phyloP scores from a whole-genome alignment of 2,797 vertebrate genomes.

The Gallirallus australis region DNA sequence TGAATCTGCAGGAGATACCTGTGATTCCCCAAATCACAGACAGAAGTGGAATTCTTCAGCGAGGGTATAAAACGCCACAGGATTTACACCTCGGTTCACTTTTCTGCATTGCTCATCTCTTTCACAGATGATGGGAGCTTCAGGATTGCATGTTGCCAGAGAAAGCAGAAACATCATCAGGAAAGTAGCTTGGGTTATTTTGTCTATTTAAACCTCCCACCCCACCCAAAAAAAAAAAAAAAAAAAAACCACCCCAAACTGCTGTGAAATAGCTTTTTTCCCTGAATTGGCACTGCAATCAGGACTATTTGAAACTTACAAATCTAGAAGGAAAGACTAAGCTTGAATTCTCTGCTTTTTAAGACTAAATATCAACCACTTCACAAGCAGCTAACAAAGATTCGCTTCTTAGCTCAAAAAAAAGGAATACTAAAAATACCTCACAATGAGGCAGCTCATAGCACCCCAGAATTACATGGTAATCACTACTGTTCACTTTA shows the following conservation, averaged over 20 bases:
- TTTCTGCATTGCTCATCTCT: neutral
- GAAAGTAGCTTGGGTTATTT: neutral
- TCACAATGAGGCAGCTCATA: neutral
- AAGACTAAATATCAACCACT: neutral
- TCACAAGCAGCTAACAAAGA: neutral
- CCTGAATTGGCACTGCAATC: neutral
- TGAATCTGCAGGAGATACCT: neutral
- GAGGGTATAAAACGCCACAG: neutral
- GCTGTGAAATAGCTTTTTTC: neutral
- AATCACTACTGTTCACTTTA: neutral
- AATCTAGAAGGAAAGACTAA: neutral
- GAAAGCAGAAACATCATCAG: neutral
- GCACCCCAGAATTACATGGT: neutral
- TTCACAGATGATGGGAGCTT: neutral
- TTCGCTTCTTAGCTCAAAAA: neutral
- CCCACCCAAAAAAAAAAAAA: fast-evolving
- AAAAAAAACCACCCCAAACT: too few species aligned
- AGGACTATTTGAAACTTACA: neutral
- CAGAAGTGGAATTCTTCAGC: neutral
- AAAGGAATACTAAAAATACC: neutral
- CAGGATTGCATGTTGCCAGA: neutral
- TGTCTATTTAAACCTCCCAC: fast-evolving
- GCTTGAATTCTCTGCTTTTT: neutral
- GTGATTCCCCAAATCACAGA: neutral
- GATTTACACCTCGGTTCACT: neutral